These are phyloP conservation scores for Fukomys damarensis DNA, from an alignment of 2,113 vertebrate species.

Conservation along the genomic window DNA sequence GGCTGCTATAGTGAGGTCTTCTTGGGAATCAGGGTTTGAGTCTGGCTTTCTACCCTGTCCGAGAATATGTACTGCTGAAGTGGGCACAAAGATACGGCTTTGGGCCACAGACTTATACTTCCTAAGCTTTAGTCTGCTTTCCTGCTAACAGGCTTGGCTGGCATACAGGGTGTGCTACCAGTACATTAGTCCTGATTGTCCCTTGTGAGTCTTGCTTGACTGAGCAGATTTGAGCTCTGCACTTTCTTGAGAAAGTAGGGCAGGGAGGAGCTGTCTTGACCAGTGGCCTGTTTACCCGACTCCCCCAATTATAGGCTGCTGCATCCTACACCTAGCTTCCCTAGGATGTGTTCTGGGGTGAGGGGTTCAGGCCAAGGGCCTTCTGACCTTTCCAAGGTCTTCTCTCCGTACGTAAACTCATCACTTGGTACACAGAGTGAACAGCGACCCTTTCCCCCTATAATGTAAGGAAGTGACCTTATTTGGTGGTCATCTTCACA, in stretches of 20 bases:
- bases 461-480: neutral
- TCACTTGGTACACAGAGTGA: neutral
- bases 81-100: neutral
- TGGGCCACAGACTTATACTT: neutral
- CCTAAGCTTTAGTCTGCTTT: neutral
- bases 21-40: neutral
- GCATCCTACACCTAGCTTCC: neutral
- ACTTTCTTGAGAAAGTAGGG: neutral
- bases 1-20: neutral
- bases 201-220: neutral
- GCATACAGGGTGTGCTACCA: fast-evolving
- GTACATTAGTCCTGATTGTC: fast-evolving
- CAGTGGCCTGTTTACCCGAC: neutral
- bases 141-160: neutral
- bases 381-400: neutral
- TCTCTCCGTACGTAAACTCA: neutral
- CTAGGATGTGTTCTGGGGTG: neutral
- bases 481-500: neutral
- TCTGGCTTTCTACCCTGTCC: neutral
- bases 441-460: neutral
- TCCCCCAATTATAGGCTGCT: neutral
- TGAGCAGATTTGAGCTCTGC: neutral
- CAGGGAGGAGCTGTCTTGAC: neutral
- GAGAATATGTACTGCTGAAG: neutral
- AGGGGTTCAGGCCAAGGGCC: neutral